Percentiles rank a stretch among this genome's conserved stretches.
These are phyloP conservation scores for Catharus minimus DNA, from an alignment of 2,113 vertebrate genomes.

Conservation along the genomic window DNA sequence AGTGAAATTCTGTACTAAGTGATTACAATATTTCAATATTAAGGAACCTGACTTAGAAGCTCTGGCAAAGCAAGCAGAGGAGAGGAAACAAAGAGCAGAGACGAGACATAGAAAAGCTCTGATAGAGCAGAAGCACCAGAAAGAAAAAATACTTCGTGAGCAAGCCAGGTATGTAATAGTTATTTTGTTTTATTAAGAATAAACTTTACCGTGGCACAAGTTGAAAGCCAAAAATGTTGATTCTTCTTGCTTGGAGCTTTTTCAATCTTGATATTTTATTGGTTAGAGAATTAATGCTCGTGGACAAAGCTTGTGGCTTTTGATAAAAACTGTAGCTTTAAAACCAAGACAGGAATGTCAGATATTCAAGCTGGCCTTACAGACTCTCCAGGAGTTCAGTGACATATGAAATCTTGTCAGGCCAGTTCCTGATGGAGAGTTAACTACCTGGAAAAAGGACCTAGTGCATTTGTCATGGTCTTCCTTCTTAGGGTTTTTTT, in stretches of 20 bases:
- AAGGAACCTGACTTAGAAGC: conserved; percentile 82
- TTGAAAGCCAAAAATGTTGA: neutral
- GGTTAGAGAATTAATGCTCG: neutral
- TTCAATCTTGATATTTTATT: neutral
- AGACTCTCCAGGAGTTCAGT: neutral
- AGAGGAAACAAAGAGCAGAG: conserved; percentile 83
- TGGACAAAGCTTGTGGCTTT: neutral
- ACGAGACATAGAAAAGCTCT: conserved; percentile 85
- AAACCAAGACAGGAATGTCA: neutral
- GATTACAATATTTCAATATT: conserved; percentile 7
- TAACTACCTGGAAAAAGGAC: neutral
- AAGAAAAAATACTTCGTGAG: conserved; percentile 71
- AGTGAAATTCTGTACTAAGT: neutral
- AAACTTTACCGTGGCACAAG: neutral
- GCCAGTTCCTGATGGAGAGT: neutral
- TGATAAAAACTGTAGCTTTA: neutral
- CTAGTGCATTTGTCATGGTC: neutral
- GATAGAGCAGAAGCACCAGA: conserved; percentile 82
- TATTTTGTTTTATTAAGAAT: neutral
- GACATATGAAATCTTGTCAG: neutral
- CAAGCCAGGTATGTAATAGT: conserved; percentile 76
- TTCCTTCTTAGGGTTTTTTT: neutral
- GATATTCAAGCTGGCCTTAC: neutral
- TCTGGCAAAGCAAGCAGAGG: conserved; percentile 73
- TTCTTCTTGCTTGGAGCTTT: neutral